A percentile compares a stretch with the other conserved stretches of the same genome.
Conservation (phyloP, 92 coral and sea anemone genomes). For the Porites evermanni region DNA sequence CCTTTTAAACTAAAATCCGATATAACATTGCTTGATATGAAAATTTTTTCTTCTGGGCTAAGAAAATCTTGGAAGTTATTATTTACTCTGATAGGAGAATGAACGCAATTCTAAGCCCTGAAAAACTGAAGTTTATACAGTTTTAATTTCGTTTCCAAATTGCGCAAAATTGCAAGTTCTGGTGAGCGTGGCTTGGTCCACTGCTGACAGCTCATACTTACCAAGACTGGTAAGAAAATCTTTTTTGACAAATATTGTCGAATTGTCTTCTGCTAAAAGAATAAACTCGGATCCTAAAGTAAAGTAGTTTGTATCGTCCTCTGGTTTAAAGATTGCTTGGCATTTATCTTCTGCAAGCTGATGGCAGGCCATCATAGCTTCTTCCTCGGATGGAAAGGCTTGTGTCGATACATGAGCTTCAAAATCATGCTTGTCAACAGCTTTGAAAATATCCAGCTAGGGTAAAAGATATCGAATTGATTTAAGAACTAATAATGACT, state of each 20-base stretch:
- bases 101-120: too few species aligned
- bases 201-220: slow-evolving; percentile 7
- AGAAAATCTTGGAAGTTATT: too few species aligned
- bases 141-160: too few species aligned
- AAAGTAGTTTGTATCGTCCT: not conserved
- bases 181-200: too few species aligned
- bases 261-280: not conserved
- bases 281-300: slow-evolving; percentile 25
- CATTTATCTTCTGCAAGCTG: slow-evolving; percentile 15
- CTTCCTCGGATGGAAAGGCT: slow-evolving; percentile 13
- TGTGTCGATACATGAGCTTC: not conserved
- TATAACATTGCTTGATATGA: too few species aligned
- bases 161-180: too few species aligned
- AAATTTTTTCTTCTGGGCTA: too few species aligned
- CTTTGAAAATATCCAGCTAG: slow-evolving; percentile 13
- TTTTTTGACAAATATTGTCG: slow-evolving; percentile 47
- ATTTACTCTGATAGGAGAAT: too few species aligned
- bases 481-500: too few species aligned
- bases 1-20: too few species aligned
- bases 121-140: too few species aligned
- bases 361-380: slow-evolving; percentile 29
- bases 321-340: slow-evolving; percentile 28
- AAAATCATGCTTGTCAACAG: not conserved
- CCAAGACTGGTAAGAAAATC: slow-evolving; percentile 37
- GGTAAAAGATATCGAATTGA: not conserved